These are phyloP conservation scores for Actinemys pallida DNA, from an alignment of 2,113 vertebrate genomes.

Conservation along the genomic window DNA sequence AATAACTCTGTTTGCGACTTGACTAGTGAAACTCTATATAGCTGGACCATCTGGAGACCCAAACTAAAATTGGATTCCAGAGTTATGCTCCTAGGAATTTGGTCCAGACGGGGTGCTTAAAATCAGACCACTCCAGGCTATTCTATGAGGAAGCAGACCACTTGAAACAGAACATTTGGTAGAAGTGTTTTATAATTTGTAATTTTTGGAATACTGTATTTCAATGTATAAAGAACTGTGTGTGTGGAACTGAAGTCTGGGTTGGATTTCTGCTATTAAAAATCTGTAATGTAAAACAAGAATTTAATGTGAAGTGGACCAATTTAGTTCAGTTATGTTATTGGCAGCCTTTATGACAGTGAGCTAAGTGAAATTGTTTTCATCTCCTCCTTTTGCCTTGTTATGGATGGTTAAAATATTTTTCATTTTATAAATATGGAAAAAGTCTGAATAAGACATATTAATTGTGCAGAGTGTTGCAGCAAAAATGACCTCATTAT, in stretches of 20 bases:
- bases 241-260: not conserved
- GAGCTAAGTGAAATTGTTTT: not conserved
- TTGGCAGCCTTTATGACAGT: not conserved
- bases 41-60: constrained; percentile 35
- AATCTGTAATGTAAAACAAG: not conserved
- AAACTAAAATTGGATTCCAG: constrained; percentile 43
- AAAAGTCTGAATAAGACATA: not conserved
- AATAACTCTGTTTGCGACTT: constrained; percentile 46
- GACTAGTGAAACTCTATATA: constrained; percentile 49
- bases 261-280: not conserved
- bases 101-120: constrained; percentile 48
- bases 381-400: not conserved
- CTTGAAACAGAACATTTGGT: not conserved
- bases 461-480: not conserved
- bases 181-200: constrained; percentile 9
- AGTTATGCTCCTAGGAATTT: not conserved
- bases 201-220: constrained; percentile 13
- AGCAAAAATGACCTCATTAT: not conserved
- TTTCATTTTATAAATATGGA: not conserved
- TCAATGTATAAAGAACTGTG: constrained; percentile 15
- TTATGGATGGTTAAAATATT: not conserved
- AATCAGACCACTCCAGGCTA: constrained; percentile 27
- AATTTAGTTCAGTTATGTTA: not conserved
- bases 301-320: not conserved
- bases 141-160: constrained; percentile 32